phyloP scores from a whole-genome alignment of 2,888 invertebrate genomes.

The Caradrina clavipalpis region DNA sequence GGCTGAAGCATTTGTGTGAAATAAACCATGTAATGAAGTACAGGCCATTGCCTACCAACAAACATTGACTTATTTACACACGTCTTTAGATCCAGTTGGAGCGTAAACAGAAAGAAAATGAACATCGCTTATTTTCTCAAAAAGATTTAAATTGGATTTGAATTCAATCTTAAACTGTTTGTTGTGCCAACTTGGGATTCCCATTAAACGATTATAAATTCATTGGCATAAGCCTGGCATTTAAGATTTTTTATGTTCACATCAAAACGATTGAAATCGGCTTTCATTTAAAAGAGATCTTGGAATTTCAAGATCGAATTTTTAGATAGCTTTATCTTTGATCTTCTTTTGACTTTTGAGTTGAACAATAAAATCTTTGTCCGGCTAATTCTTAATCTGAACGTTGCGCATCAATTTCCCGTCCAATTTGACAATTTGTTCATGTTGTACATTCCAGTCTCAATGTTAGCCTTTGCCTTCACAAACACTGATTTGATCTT shows the following conservation, averaged over 20 bases:
- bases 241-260: conserved; percentile 44
- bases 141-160: conserved; percentile 51
- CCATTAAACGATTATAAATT: conserved; percentile 58
- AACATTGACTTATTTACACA: conserved; percentile 35
- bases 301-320: conserved; percentile 36
- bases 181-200: conserved; percentile 42
- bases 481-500: conserved; percentile 55
- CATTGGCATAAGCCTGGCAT: conserved; percentile 45
- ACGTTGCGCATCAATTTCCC: conserved; percentile 48
- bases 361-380: conserved; percentile 51
- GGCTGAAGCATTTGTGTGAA: conserved; percentile 18
- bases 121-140: conserved; percentile 46
- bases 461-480: conserved; percentile 48
- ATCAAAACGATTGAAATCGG: conserved; percentile 50
- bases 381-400: conserved; percentile 53
- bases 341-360: conserved; percentile 52
- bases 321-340: conserved; percentile 52
- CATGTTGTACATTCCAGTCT: conserved; percentile 49
- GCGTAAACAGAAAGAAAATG: conserved; percentile 47
- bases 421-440: conserved; percentile 49
- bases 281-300: conserved; percentile 28
- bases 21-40: conserved; percentile 25
- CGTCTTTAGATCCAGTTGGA: conserved; percentile 36
- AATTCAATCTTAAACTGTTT: conserved; percentile 49
- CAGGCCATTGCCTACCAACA: conserved; percentile 15